Evolutionary conservation across 2,888 invertebrate genomes (phyloP), one percentile per base, ranked within the genome.

Genomic region (Callosobruchus maculatus): DNA sequence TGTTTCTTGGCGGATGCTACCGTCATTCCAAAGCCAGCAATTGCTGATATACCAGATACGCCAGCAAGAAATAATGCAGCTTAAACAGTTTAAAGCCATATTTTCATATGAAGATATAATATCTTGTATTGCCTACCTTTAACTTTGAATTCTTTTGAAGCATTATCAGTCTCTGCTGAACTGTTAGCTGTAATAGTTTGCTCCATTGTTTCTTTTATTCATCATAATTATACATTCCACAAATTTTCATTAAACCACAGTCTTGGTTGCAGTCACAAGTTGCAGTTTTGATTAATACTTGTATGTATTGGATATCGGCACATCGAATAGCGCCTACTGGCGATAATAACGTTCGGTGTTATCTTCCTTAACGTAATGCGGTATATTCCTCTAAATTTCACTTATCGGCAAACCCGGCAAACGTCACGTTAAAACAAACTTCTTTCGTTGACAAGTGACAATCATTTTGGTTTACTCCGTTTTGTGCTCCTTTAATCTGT

Each of bases 11-110:
- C 94, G 73, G 92, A 89, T 20, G 93, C 91, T 70, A 97, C 80
- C 9, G 97, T 94, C 74, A 91, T 89, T 22, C 95, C 92, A 86
- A 97, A 97, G 5, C 97, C 97, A 80, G 93, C 89, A 13, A 96
- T 83, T 0, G 95, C 92, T 0, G 97, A 94, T 70, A 95, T 88
- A 7, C 96, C 95, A 72, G 94, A 91, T 18, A 95, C 90, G 67
- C 93, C 88, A 26, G 92, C 90, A 72, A 95, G 84, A 85, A 95
- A 95, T 76, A 92, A 86, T 71, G 91, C 91, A 83, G 92, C 94
- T 94, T 86, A 76, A 90, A n/a, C n/a, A n/a, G n/a, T n/a, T n/a
- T n/a, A n/a, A 88, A 68, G 68, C 18, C 21, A 67, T 5, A 20
- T 26, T 3, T 70, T 4, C 1, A 70, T 22, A 22, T 22, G 22